Conservation (phyloP, 2,888 invertebrate species). For the Andricus quercusramuli region DNA sequence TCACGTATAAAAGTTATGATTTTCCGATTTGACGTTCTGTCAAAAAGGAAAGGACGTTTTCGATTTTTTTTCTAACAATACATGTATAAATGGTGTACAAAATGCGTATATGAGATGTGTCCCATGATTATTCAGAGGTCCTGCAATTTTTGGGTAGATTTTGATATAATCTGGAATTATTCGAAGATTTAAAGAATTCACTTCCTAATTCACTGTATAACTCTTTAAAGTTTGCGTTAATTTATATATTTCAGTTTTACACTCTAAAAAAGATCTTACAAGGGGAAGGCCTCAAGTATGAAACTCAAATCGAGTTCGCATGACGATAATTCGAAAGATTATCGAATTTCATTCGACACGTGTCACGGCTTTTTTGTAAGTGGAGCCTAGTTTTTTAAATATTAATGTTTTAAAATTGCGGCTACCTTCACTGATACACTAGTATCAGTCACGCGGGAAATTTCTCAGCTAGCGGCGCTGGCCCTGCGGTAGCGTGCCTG, state of each 20-base stretch:
- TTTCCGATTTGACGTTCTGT: not conserved
- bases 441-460: no score
- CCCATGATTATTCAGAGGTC: conserved; percentile 29
- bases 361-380: no score
- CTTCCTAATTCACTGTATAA: no score
- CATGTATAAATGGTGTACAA: conserved; percentile 17
- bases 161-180: not conserved
- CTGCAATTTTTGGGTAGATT: not conserved
- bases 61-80: conserved; percentile 6
- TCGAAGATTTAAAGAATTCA: not conserved
- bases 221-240: not conserved
- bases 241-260: not conserved
- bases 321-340: no score
- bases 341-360: no score
- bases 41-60: not conserved
- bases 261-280: not conserved
- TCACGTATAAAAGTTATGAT: conserved; percentile 24
- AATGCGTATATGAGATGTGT: not conserved
- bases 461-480: no score
- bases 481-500: no score
- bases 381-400: no score
- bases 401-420: no score
- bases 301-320: no score
- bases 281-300: no score
- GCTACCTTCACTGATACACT: no score